Percentiles rank a stretch among this genome's conserved stretches.
These are phyloP conservation scores for Thymallus thymallus DNA, from an alignment of 2,113 vertebrate genomes.

Conservation along the genomic window DNA sequence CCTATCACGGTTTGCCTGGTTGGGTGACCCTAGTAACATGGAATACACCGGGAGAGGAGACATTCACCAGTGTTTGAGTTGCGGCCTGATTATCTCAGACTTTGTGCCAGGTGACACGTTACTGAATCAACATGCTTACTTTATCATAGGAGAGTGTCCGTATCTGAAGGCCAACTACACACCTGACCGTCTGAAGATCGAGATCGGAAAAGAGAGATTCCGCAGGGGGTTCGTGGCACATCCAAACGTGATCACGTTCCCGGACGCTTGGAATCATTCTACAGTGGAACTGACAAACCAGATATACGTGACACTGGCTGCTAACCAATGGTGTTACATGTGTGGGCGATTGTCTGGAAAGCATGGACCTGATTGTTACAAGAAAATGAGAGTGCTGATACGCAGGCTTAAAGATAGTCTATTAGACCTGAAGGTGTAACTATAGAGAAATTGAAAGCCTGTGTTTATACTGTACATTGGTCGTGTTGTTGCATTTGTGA, in stretches of 20 bases:
- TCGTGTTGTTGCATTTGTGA: not conserved
- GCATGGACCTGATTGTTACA: not conserved
- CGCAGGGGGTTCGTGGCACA: not conserved
- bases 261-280: not conserved
- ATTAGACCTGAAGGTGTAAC: not conserved
- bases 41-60: not conserved
- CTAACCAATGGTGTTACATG: not conserved
- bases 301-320: conserved; percentile 4
- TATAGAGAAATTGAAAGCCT: not conserved
- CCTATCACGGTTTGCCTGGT: not conserved
- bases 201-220: no score
- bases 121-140: not conserved
- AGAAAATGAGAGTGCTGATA: not conserved
- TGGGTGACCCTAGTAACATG: not conserved
- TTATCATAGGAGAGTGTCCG: not conserved
- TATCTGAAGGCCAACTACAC: no score
- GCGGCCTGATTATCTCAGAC: not conserved
- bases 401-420: no score
- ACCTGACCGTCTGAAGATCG: no score
- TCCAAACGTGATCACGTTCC: not conserved
- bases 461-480: not conserved
- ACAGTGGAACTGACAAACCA: not conserved
- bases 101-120: not conserved
- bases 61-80: not conserved
- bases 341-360: not conserved